A percentile compares a stretch with the other conserved stretches of the same genome.
Conservation (phyloP, 2,113 vertebrate species). For the Baryphthengus martii region DNA sequence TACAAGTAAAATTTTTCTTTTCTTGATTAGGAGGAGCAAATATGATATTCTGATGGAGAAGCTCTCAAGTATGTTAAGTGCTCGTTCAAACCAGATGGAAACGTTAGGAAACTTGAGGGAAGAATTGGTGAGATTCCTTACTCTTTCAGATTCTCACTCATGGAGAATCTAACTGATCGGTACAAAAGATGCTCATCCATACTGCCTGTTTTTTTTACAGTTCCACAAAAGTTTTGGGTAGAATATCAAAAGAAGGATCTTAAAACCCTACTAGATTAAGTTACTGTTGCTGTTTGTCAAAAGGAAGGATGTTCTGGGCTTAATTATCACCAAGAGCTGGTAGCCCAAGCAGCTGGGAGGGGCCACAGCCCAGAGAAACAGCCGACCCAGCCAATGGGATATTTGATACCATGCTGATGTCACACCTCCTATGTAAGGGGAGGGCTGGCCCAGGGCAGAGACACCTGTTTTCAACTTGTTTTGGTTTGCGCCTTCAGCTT, state of each 20-base stretch:
- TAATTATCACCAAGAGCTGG: too few species aligned
- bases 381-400: too few species aligned
- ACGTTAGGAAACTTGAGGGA: slow-evolving; percentile 78
- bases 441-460: too few species aligned
- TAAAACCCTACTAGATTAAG: neutral
- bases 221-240: neutral
- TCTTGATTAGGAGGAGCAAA: slow-evolving; percentile 83
- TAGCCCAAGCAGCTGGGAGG: too few species aligned
- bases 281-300: neutral
- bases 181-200: neutral
- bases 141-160: neutral
- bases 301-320: neutral
- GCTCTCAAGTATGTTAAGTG: slow-evolving; percentile 79
- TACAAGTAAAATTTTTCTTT: neutral
- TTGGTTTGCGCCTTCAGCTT: too few species aligned
- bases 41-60: slow-evolving; percentile 93
- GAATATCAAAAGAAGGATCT: neutral
- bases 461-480: too few species aligned
- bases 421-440: too few species aligned
- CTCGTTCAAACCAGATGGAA: slow-evolving; percentile 73
- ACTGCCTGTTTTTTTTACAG: neutral
- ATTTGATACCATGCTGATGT: too few species aligned
- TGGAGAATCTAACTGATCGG: neutral
- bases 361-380: too few species aligned
- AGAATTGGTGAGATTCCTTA: slow-evolving; percentile 79